A percentile compares a stretch with the other conserved stretches of the same genome.
Conservation (phyloP, 2,888 invertebrate species). For the Pachliopta kotzebuea region DNA sequence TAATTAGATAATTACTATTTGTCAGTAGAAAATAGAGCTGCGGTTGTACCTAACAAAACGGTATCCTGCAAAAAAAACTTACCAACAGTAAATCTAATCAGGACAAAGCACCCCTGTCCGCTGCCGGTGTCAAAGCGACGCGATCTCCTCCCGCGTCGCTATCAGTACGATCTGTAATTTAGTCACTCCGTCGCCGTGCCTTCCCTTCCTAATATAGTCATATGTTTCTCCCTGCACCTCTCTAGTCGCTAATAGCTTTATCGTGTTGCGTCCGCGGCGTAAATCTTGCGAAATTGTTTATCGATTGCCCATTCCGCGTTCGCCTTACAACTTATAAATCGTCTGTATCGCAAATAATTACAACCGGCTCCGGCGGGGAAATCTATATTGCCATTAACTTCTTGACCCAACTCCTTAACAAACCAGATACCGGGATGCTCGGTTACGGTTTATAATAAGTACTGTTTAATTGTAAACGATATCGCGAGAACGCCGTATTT, state of each 20-base stretch:
- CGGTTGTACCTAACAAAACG: no score
- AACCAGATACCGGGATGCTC: constrained; percentile 17
- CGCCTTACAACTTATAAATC: constrained; percentile 21
- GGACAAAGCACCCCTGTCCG: constrained; percentile 15
- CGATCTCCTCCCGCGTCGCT: constrained; percentile 23
- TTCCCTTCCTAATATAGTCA: constrained; percentile 29
- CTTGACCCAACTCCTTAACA: constrained; percentile 26
- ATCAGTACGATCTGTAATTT: constrained; percentile 28
- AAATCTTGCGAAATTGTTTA: constrained; percentile 30
- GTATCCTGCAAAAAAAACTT: no score
- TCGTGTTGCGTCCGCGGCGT: constrained; percentile 26
- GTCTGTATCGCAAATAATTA: constrained; percentile 26
- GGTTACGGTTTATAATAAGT: constrained; percentile 17
- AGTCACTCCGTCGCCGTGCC: constrained; percentile 27
- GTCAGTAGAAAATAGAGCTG: no score
- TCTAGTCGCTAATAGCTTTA: constrained; percentile 29
- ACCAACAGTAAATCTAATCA: no score
- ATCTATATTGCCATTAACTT: constrained; percentile 28
- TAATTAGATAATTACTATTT: no score
- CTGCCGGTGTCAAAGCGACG: constrained; percentile 23
- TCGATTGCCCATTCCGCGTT: constrained; percentile 19
- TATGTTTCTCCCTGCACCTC: constrained; percentile 26
- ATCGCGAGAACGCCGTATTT: constrained; percentile 7
- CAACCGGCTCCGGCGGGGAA: constrained; percentile 22
- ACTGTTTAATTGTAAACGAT: constrained; percentile 12